phyloP scores from a whole-genome alignment of 35 echinoderm and acorn worm species.

The Lytechinus variegatus region DNA sequence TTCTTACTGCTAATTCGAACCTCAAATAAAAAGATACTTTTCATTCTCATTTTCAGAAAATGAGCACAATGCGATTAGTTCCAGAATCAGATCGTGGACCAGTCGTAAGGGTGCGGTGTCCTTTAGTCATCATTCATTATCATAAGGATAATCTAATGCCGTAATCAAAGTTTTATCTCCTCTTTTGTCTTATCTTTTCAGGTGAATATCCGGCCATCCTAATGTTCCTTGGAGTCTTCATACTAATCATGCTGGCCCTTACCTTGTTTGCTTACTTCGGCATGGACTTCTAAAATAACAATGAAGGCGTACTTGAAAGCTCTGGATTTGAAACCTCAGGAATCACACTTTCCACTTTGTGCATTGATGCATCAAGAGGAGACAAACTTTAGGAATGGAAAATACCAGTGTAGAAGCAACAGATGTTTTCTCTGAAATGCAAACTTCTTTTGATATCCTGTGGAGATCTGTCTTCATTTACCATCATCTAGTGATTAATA shows the following conservation, averaged over 20 bases:
- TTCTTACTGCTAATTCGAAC: no score
- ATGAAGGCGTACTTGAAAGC: background rate
- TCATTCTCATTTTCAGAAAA: no score
- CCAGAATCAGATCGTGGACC: no score
- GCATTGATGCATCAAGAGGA: background rate
- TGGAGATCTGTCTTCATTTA: no score
- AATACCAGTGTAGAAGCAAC: background rate
- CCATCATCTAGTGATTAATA: no score
- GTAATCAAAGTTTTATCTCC: background rate
- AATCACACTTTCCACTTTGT: background rate
- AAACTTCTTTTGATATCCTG: no score
- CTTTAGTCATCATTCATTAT: no score
- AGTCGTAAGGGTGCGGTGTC: no score
- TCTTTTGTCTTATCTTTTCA: conserved; percentile 36
- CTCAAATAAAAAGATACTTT: no score
- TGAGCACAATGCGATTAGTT: no score
- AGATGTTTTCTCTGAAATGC: no score
- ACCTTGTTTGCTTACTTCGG: conserved; percentile 56
- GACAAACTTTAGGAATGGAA: background rate
- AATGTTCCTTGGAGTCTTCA: conserved; percentile 69
- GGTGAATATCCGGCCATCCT: conserved; percentile 71
- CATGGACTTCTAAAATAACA: conserved; percentile 12
- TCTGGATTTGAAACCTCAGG: background rate
- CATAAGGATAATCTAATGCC: no score
- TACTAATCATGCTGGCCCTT: conserved; percentile 64